Base-by-base conservation (phyloP, 1,140 invertebrate species). In the Tenebrio molitor region DNA sequence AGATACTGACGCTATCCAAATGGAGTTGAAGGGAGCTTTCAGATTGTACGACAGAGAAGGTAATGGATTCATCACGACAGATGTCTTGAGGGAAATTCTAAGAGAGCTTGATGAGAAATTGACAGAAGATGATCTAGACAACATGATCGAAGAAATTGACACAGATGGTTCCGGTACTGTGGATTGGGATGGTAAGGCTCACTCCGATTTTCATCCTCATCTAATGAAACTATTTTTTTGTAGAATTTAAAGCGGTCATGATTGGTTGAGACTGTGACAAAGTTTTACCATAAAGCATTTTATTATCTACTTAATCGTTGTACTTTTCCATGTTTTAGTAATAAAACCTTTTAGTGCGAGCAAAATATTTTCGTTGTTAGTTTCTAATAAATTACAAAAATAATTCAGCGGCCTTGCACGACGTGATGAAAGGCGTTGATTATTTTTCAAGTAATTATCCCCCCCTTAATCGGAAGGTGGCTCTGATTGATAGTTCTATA, bases 211-310 rank as follows among this genome's bases (percentile, higher is more conserved):
- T 19, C 46, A 14, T 41, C 1, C 3, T 10, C 15, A 44, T 21
- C 17, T n/a, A 25, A 73, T 12, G 10, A 72, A 50, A 7, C 42
- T 39, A 34, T 69, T 66, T 53, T 75, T 58, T 87, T 87, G 46
- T 85, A 92, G 91, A 92, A 87, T 92, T 93, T 81, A 91, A 92
- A 88, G 91, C 91, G 80, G 91, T 92, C 71, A 92, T 93, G 91
- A 92, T 91, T 70, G 91, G 91, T 76, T 81, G 65, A 76, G 36
- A 16, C 10, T 12, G 14, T n/a, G n/a, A n/a, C n/a, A n/a, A n/a
- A n/a, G n/a, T n/a, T n/a, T n/a, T n/a, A n/a, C n/a, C 50, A 29
- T 1, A 14, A 58, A 14, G 33, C 33, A n/a, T 29, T 29, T 29
- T 10, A 46, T 34, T 23, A n/a, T n/a, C n/a, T n/a, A n/a, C n/a